Conservation (phyloP, 2,888 invertebrate species). For the Yponomeuta sedellus region DNA sequence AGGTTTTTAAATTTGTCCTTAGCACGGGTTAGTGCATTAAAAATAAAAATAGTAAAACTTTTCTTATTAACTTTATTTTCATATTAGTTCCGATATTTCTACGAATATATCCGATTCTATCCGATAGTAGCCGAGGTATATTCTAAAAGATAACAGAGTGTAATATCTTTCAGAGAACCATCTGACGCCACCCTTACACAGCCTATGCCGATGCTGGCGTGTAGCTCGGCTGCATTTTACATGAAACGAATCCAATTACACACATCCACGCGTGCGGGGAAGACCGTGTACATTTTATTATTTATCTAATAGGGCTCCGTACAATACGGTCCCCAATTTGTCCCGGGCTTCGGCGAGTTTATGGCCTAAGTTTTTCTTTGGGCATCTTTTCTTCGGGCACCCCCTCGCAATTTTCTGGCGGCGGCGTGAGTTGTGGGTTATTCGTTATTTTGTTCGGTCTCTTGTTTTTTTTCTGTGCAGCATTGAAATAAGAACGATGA, state of each 20-base stretch:
- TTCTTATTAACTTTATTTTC: too few species aligned
- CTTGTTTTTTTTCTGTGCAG: background rate
- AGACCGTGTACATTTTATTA: background rate
- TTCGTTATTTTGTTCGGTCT: background rate
- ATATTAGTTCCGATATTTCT: too few species aligned
- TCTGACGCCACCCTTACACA: background rate
- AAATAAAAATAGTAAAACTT: too few species aligned
- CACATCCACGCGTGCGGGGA: background rate
- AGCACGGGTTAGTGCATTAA: too few species aligned
- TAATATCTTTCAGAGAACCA: background rate
- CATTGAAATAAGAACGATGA: too few species aligned
- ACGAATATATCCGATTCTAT: too few species aligned
- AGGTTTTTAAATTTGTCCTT: too few species aligned
- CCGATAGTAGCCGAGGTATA: too few species aligned
- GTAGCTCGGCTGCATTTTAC: slow-evolving; percentile 28
- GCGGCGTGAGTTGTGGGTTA: background rate
- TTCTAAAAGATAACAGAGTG: too few species aligned
- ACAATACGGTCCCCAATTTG: background rate
- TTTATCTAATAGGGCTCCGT: background rate
- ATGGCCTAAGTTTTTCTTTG: background rate
- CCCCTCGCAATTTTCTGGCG: background rate
- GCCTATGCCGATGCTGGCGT: background rate
- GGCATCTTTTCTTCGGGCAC: background rate
- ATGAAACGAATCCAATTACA: slow-evolving; percentile 41
- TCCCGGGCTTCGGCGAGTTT: background rate